These are phyloP conservation scores for Limnephilus rhombicus DNA, from an alignment of 2,888 invertebrate genomes.

Conservation along the genomic window DNA sequence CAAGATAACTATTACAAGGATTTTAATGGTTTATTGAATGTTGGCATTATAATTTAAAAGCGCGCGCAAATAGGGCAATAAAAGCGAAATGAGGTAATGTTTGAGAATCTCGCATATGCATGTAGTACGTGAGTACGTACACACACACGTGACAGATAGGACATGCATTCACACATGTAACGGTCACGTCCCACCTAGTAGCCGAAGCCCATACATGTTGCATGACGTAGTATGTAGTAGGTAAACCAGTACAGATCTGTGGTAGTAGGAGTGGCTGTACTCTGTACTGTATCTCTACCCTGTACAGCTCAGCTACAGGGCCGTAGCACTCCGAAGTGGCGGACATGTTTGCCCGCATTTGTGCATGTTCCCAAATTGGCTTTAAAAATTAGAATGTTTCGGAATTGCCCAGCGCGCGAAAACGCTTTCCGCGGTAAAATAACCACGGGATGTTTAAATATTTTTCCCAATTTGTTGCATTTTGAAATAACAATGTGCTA, in stretches of 20 bases:
- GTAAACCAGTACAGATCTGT: neutral
- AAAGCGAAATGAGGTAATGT: neutral
- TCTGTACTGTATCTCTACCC: neutral
- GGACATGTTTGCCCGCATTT: conserved; percentile 40
- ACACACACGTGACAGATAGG: conserved; percentile 17
- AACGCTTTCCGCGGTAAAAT: conserved; percentile 30
- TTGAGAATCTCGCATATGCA: conserved; percentile 30
- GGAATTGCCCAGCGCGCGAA: conserved; percentile 7
- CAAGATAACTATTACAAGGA: neutral
- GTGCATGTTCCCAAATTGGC: conserved; percentile 34
- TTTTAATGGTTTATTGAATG: neutral
- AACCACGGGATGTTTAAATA: neutral
- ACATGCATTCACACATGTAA: conserved; percentile 42
- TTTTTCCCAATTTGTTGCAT: neutral
- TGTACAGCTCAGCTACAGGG: neutral
- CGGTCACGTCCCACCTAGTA: conserved; percentile 5
- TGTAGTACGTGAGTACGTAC: neutral
- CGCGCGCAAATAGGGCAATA: neutral
- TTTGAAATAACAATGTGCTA: neutral
- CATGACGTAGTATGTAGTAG: conserved; percentile 12
- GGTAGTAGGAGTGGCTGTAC: neutral
- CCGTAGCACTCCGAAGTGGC: neutral
- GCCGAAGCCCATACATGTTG: conserved; percentile 20
- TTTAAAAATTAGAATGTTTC: conserved; percentile 36
- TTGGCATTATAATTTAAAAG: neutral